Evolutionary conservation across 2,113 vertebrate species (phyloP).

Genomic region (Hymenochirus boettgeri): DNA sequence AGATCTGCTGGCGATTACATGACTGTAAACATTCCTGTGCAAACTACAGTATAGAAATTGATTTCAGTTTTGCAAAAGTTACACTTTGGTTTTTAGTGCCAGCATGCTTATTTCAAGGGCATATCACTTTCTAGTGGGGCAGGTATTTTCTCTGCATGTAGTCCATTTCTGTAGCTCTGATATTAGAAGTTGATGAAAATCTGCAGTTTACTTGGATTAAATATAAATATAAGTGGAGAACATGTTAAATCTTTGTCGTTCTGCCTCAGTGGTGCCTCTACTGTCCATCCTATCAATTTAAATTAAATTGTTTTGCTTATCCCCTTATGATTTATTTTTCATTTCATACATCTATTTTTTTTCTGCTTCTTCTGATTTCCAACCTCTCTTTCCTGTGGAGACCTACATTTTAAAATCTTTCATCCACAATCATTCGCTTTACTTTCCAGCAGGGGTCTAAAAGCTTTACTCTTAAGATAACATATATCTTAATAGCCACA

Average conservation of each 20-base stretch:
- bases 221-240: slow-evolving; percentile 38
- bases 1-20: not conserved
- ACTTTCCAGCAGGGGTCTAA: slow-evolving; percentile 40
- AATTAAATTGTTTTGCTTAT: slow-evolving; percentile 44
- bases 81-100: slow-evolving; percentile 38
- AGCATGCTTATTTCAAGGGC: slow-evolving; percentile 42
- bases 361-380: slow-evolving; percentile 27
- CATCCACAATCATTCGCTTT: slow-evolving; percentile 41
- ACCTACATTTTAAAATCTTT: slow-evolving; percentile 40
- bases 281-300: slow-evolving; percentile 42
- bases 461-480: slow-evolving; percentile 39
- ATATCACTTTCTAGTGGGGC: slow-evolving; percentile 37
- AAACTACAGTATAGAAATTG: slow-evolving; percentile 39
- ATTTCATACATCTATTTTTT: slow-evolving; percentile 38
- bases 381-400: slow-evolving; percentile 42
- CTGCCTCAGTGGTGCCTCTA: slow-evolving; percentile 34
- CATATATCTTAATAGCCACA: slow-evolving; percentile 42
- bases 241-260: slow-evolving; percentile 40
- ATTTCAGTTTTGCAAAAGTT: slow-evolving; percentile 42
- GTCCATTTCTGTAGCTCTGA: slow-evolving; percentile 31
- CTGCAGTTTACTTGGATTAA: slow-evolving; percentile 41
- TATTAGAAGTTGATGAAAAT: slow-evolving; percentile 37
- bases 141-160: slow-evolving; percentile 41
- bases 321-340: slow-evolving; percentile 42
- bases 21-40: slow-evolving; percentile 23